A percentile compares a stretch with the other conserved stretches of the same genome.
Conservation (phyloP, 2,797 vertebrate genomes). For the Anas flavirostris region DNA sequence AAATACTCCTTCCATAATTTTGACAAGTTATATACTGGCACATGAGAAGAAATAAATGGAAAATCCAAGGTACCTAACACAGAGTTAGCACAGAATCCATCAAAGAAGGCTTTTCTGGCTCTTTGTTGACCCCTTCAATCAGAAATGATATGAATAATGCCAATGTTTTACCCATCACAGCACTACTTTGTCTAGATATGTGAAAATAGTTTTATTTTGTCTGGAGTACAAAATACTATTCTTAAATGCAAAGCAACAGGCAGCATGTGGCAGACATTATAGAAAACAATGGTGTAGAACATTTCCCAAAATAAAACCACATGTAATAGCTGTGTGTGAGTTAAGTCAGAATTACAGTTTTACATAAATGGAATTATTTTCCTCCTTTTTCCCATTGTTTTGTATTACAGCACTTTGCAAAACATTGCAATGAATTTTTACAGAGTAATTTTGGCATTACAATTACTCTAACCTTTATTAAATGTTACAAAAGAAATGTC, state of each 20-base stretch:
- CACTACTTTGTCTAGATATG: background rate
- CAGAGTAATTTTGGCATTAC: background rate
- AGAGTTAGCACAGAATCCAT: background rate
- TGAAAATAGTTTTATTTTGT: constrained; percentile 20
- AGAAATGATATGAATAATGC: background rate
- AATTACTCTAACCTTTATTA: background rate
- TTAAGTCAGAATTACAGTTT: constrained; percentile 21
- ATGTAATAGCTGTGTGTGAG: background rate
- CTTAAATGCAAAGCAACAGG: background rate
- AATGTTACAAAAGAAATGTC: background rate
- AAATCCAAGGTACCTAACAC: background rate
- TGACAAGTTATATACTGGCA: background rate
- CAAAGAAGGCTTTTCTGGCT: background rate
- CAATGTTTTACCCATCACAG: background rate
- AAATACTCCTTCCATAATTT: background rate
- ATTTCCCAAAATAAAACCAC: constrained; percentile 46
- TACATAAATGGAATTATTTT: background rate
- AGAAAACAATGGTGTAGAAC: constrained; percentile 35
- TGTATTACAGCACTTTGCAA: background rate
- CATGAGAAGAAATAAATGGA: background rate
- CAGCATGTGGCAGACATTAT: constrained; percentile 49
- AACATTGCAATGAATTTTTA: background rate
- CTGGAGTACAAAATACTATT: background rate
- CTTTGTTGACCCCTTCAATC: background rate
- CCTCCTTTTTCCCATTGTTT: background rate